phyloP scores from a whole-genome alignment of 2,797 vertebrate species.

The Gymnocypris eckloni region DNA sequence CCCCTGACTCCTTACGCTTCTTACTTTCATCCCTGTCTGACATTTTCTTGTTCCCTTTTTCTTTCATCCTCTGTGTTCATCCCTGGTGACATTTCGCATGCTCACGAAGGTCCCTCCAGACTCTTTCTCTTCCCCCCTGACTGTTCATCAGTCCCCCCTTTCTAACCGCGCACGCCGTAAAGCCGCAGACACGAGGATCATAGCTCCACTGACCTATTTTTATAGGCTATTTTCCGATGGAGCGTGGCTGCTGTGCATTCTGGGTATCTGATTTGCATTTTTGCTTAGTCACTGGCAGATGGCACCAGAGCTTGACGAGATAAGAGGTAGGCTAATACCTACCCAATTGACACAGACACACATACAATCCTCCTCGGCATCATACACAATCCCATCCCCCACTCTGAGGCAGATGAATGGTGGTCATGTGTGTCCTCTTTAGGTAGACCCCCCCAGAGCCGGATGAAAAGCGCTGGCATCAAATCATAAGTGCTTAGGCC shows the following conservation, averaged over 20 bases:
- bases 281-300: slow-evolving; percentile 72
- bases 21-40: slow-evolving; percentile 31
- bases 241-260: slow-evolving; percentile 58
- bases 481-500: slow-evolving; percentile 37
- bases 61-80: slow-evolving; percentile 28
- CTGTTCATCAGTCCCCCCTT: slow-evolving; percentile 6
- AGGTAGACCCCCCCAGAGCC: slow-evolving; percentile 47
- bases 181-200: slow-evolving; percentile 47
- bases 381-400: slow-evolving; percentile 36
- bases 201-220: slow-evolving; percentile 68
- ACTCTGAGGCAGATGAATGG: slow-evolving; percentile 48
- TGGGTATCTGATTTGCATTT: slow-evolving; percentile 71
- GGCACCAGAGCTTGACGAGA: slow-evolving; percentile 66
- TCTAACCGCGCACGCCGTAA: neutral
- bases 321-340: slow-evolving; percentile 57
- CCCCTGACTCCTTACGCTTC: slow-evolving; percentile 38
- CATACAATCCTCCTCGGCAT: slow-evolving; percentile 19
- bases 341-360: slow-evolving; percentile 30
- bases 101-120: slow-evolving; percentile 35
- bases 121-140: neutral
- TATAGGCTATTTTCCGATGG: slow-evolving; percentile 55
- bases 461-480: slow-evolving; percentile 46
- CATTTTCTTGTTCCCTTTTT: slow-evolving; percentile 11
- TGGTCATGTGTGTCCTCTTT: slow-evolving; percentile 57
- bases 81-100: slow-evolving; percentile 4